Evolutionary conservation across 2,113 vertebrate genomes (phyloP), one percentile per base, ranked within the genome.

Genomic region (Meleagris gallopavo): DNA sequence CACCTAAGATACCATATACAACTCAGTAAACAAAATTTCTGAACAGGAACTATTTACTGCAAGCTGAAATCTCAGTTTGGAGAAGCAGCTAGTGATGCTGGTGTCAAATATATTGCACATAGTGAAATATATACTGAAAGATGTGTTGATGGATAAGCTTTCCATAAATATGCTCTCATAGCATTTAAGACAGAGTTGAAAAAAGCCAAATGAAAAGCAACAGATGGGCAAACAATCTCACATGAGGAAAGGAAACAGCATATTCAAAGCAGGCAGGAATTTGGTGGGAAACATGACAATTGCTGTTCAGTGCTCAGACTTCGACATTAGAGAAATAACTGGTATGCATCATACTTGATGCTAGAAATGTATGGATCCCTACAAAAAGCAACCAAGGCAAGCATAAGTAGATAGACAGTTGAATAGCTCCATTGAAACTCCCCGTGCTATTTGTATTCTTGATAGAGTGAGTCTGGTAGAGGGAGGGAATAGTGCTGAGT

Each of bases 171-270:
- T 32, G 29, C 78, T 90, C 57, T 66, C 80, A 80, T 29, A 77
- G 40, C 1, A 3, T 50, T 77, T 55, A 86, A 80, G 73, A 74
- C n/a, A 64, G 70, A 71, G 32, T 46, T 75, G 57, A 74, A 71
- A 94, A 92, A 74, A 90, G 19, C 46, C 57, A 92, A 89, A 92
- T 78, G 73, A 92, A 92, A 94, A 88, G 72, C 30, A 94, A 92
- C 72, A 95, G 88, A 92, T 94, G 86, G 91, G 30, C 67, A 90
- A 95, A 95, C 36, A 86, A 74, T 62, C 69, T 92, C 89, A 86
- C 2, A 10, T 86, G 70, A 92, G 52, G 18, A 81, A 76, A 90
- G 30, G 73, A 94, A 92, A 55, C 7, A 67, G 21, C 52, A 79
- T 38, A 75, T 43, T 86, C 66, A 91, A 78, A 81, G 41, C 61